Percentiles rank a stretch among this genome's conserved stretches.
Conservation (phyloP, 1,140 invertebrate species). For the Latrodectus geometricus region DNA sequence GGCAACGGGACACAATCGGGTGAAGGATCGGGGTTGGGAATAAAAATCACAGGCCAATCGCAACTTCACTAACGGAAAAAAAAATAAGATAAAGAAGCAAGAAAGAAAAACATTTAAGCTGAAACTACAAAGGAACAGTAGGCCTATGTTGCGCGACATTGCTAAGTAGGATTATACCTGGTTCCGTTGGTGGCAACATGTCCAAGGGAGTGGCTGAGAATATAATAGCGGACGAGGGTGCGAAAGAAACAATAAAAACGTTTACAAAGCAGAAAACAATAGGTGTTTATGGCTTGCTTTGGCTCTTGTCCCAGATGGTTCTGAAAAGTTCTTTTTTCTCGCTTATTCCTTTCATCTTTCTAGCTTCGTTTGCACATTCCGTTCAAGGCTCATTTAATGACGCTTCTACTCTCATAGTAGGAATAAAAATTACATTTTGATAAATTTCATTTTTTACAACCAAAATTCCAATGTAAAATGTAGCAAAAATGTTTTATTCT, state of each 20-base stretch:
- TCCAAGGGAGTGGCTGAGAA: background rate
- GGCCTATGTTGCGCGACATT: background rate
- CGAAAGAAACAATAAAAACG: slow-evolving; percentile 19
- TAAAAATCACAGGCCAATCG: background rate
- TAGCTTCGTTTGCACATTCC: background rate
- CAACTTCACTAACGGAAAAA: background rate
- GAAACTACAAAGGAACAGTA: background rate
- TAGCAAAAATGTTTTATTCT: too few relatives aligned
- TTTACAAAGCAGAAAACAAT: slow-evolving; percentile 19
- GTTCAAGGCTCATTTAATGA: background rate
- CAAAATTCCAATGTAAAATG: too few relatives aligned
- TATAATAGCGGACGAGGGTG: slow-evolving; percentile 2
- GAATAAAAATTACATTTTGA: slow-evolving; percentile 1
- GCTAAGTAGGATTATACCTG: slow-evolving; percentile 17
- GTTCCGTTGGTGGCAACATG: slow-evolving; percentile 30
- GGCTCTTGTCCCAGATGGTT: background rate
- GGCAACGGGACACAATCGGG: background rate
- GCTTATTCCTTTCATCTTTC: background rate
- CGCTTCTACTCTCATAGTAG: background rate
- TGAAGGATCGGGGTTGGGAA: background rate
- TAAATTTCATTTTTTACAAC: slow-evolving; percentile 13
- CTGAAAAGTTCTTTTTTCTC: background rate
- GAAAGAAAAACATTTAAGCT: background rate
- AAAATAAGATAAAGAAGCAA: background rate
- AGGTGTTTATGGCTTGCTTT: slow-evolving; percentile 31